phyloP scores from a whole-genome alignment of 2,888 invertebrate species.

The Perithous albicinctus region DNA sequence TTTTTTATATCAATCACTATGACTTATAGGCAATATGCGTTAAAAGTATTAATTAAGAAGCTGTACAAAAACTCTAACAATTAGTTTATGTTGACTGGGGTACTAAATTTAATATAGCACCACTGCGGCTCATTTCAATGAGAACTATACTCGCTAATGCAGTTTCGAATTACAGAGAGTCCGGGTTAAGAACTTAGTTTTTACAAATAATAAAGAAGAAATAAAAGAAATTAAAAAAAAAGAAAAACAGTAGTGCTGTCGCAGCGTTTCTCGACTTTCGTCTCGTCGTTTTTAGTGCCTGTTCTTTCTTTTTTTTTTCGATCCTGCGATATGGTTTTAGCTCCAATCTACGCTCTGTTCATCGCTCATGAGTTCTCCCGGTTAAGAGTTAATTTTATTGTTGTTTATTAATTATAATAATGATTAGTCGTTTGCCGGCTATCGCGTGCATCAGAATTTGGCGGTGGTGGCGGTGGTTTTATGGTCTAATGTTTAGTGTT shows the following conservation, averaged over 20 bases:
- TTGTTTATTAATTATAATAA: slow-evolving; percentile 45
- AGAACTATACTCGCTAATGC: slow-evolving; percentile 47
- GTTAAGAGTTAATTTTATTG: slow-evolving; percentile 24
- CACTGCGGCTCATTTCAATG: slow-evolving; percentile 72
- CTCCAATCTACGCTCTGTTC: slow-evolving; percentile 21
- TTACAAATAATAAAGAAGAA: slow-evolving; percentile 27
- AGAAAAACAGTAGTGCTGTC: slow-evolving; percentile 12
- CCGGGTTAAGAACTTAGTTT: slow-evolving; percentile 12
- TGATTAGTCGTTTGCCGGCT: slow-evolving; percentile 61
- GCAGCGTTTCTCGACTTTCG: slow-evolving; percentile 13
- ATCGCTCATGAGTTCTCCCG: slow-evolving; percentile 48
- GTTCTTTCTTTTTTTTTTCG: slow-evolving; percentile 1
- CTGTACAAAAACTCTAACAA: slow-evolving; percentile 81
- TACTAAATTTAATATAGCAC: slow-evolving; percentile 76
- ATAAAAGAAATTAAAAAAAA: slow-evolving; percentile 10
- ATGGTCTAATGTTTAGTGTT: slow-evolving; percentile 79
- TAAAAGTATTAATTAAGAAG: slow-evolving; percentile 79
- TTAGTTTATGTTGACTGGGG: slow-evolving; percentile 77
- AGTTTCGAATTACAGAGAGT: slow-evolving; percentile 34
- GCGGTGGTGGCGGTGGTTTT: slow-evolving; percentile 49
- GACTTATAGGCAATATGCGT: slow-evolving; percentile 77
- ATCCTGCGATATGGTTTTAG: slow-evolving; percentile 27
- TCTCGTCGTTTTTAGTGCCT: slow-evolving; percentile 9
- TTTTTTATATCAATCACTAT: slow-evolving; percentile 70
- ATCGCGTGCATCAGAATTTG: slow-evolving; percentile 62